Base-by-base conservation (phyloP, 2,797 vertebrate genomes). In the Darevskia mixta region DNA sequence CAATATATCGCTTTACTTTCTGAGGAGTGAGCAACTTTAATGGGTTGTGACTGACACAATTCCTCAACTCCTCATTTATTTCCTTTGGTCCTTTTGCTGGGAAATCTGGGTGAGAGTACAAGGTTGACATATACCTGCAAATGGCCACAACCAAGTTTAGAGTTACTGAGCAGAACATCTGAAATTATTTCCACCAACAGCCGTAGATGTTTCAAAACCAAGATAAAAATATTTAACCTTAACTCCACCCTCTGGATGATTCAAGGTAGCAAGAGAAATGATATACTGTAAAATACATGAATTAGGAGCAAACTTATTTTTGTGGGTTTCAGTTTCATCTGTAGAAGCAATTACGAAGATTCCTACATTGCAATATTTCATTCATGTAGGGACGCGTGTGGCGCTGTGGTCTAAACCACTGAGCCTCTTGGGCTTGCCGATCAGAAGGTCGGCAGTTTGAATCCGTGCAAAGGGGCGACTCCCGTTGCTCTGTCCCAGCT, bases 71-170 rank as follows among this genome's bases (percentile, higher is more conserved):
- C 82, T 96, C 73, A 82, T 99, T 99, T 92, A 99, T 99, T 91
- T 99, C 98, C 85, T 96, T 96, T 0, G 98, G 98, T 15, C 98
- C 98, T 92, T 97, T 98, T 41, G 96, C 94, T 89, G 99, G 99
- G 94, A 99, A 99, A 88, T 98, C 98, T 0, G 98, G 97, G 93
- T 99, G 97, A 43, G 99, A 99, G 95, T 98, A 99, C 85, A 99
- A 95, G 18, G 96, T 95, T 55, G 99, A 98, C 98, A 99, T 99
- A 90, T 99, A 99, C 99, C 99, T 99, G 93, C 43, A 88, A 93
- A 69, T 27, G 66, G 27, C 66, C 20, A 69, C 66, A 27, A 69
- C 8, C 25, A 69, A 69, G 66, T 27, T 69, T 69, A 69, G 20
- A n/a, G 8, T 69, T 29, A 67, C 27, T 67, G 25, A 1, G 66